Evolutionary conservation across 2,797 vertebrate genomes (phyloP).

Genomic region (Sarcophilus harrisii): DNA sequence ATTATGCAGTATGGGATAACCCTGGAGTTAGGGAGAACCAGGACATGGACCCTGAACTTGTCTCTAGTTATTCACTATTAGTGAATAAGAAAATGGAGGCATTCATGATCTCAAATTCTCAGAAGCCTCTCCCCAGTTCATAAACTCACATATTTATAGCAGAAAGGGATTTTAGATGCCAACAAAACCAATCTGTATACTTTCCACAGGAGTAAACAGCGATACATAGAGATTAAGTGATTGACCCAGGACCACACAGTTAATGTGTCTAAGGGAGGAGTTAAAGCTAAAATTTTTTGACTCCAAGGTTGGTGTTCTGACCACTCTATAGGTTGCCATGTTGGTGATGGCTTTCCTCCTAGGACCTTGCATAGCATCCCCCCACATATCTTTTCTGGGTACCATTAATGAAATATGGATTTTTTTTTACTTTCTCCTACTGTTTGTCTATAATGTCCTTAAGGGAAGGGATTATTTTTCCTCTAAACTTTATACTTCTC

Average conservation of each 20-base stretch:
- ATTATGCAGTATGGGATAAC: background rate
- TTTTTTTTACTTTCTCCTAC: background rate
- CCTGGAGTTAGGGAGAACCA: background rate
- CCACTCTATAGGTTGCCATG: background rate
- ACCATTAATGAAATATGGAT: background rate
- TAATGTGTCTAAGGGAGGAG: background rate
- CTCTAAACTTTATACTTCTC: conserved; percentile 30
- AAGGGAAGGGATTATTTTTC: background rate
- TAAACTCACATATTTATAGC: background rate
- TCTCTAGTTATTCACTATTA: background rate
- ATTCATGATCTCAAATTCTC: background rate
- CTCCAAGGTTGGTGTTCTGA: background rate
- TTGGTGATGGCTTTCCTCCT: background rate
- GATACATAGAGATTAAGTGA: background rate
- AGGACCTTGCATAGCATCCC: background rate
- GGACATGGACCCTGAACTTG: background rate
- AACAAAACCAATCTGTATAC: background rate
- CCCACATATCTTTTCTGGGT: background rate
- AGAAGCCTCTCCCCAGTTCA: background rate
- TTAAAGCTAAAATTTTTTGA: background rate
- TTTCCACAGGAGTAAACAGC: background rate
- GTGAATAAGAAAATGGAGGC: background rate
- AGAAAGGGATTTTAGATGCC: background rate
- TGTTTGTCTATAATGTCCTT: background rate
- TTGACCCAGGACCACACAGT: background rate